Evolutionary conservation across 2,888 invertebrate species (phyloP), one percentile per base, ranked within the genome.

Genomic region (Pedicia rivosa): DNA sequence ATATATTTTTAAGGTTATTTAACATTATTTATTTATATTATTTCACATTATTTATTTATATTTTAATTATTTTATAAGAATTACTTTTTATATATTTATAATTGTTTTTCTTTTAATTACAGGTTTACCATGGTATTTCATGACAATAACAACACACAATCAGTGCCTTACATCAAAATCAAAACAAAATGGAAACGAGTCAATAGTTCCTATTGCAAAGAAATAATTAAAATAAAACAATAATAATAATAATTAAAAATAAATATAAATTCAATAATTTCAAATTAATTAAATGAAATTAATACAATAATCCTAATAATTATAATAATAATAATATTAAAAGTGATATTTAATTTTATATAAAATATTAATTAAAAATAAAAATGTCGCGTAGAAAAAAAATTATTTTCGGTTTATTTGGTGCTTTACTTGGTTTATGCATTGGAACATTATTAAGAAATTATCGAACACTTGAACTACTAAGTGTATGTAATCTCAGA

Each of bases 371-470:
- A n/a, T n/a, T n/a, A n/a, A n/a, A n/a, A n/a, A n/a, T n/a, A 38
- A 47, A 47, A 19, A 55, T 57, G 52, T 59, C 58, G 5, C 56
- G 54, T 44, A 51, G 60, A 32, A 59, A 59, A 44, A 60, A 59
- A 33, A 46, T 56, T 3, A 57, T 59, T 40, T 55, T 60, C 39
- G 56, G 56, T 37, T 56, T 53, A 42, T 60, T 59, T 40, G 60
- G 60, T 12, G 56, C 60, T 36, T 56, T 53, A 1, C 45, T 61
- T 39, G 60, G 60, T 6, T 50, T 61, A 3, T 60, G 59, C 42
- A 57, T 62, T 26, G 60, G 60, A 16, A 59, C 59, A 3, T 54
- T 57, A 3, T 47, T 61, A n/a, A 59, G 59, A 43, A 61, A 59
- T 42, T 61, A 61, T 45, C 52, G 59, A 2, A 55, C 61, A 0